phyloP scores from a whole-genome alignment of 2,888 invertebrate genomes.

The Cerastoderma edule region DNA sequence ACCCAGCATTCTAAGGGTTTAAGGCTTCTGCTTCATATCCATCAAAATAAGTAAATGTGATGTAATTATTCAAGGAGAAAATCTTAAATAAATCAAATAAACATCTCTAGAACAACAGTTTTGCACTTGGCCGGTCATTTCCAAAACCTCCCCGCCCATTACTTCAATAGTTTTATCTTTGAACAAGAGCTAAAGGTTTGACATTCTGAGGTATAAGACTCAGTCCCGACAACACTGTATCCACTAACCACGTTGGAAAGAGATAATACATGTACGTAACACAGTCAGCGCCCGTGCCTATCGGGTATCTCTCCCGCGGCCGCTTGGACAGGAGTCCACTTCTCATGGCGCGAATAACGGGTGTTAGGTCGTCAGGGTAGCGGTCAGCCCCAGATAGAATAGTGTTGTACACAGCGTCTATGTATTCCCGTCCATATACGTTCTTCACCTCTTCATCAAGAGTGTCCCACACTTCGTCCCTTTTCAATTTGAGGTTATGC shows the following conservation, averaged over 20 bases:
- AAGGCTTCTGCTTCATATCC: no score
- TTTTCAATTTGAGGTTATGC: constrained; percentile 63
- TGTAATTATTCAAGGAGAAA: no score
- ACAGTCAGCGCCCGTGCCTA: constrained; percentile 78
- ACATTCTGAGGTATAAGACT: constrained; percentile 68
- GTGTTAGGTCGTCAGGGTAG: constrained; percentile 77
- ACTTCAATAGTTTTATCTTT: no score
- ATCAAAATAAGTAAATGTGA: no score
- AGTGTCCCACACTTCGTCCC: constrained; percentile 77
- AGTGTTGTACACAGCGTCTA: constrained; percentile 73
- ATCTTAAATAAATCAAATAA: no score
- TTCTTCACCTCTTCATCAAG: constrained; percentile 71
- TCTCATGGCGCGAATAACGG: constrained; percentile 78
- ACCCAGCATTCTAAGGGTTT: no score
- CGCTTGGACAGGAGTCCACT: constrained; percentile 79
- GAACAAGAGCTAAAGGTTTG: constrained; percentile 45
- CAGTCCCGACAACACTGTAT: constrained; percentile 71
- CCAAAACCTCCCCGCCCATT: no score
- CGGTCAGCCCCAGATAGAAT: constrained; percentile 61
- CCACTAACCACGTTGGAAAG: constrained; percentile 79
- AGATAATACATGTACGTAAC: constrained; percentile 74
- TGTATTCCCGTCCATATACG: constrained; percentile 77
- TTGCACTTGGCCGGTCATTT: no score
- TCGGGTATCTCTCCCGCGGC: constrained; percentile 77
- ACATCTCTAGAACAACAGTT: no score